Conservation (phyloP, 2,797 vertebrate species). For the Sebastes cheni region DNA sequence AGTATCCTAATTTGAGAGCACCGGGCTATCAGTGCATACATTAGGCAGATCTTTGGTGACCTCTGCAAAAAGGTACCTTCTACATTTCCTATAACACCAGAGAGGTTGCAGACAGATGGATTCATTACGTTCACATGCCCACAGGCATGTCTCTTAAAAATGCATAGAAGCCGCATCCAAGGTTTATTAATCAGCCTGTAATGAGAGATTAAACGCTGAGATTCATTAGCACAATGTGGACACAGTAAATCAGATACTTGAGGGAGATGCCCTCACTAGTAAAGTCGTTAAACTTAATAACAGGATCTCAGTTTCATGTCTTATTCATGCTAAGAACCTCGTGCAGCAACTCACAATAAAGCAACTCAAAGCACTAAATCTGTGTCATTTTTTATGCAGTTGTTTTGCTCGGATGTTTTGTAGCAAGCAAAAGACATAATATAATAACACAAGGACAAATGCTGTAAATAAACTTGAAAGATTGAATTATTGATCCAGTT, state of each 20-base stretch:
- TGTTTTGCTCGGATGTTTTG: not conserved
- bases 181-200: conserved; percentile 70
- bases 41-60: conserved; percentile 51
- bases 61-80: conserved; percentile 38
- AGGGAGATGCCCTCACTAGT: conserved; percentile 31
- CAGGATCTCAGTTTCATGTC: conserved; percentile 34
- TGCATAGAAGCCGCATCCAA: conserved; percentile 30
- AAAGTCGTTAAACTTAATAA: conserved; percentile 50
- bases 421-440: not conserved
- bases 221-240: conserved; percentile 60
- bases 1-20: not conserved
- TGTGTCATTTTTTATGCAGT: not conserved
- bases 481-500: conserved; percentile 20
- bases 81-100: conserved; percentile 39
- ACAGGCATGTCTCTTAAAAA: conserved; percentile 52
- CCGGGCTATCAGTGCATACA: not conserved
- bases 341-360: conserved; percentile 1
- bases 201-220: conserved; percentile 66
- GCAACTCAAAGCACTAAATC: conserved; percentile 5
- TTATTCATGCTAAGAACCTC: conserved; percentile 26
- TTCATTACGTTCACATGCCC: conserved; percentile 53
- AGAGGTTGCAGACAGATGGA: conserved; percentile 41
- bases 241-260: conserved; percentile 56
- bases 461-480: not conserved
- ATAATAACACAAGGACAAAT: not conserved